Evolutionary conservation across 1,140 invertebrate species (phyloP), one percentile per base, ranked within the genome.

Genomic region (Anadara kagoshimensis): DNA sequence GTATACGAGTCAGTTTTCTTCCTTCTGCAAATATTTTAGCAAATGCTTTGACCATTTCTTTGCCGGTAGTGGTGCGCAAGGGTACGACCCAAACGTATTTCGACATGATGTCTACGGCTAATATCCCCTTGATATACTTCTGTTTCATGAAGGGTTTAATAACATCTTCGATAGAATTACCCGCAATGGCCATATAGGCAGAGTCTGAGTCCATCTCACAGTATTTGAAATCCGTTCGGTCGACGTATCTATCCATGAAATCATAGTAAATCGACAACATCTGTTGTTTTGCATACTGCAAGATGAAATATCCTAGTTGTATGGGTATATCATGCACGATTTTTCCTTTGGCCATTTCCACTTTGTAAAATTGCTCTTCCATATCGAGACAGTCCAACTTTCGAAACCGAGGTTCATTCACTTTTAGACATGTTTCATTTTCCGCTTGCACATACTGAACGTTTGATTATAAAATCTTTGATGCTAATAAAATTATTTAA

Each of bases 191-290:
- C 72, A 82, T 78, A 43, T 81, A 78, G 7, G 78, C 73, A 16
- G 65, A 75, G 49, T 78, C 81, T 18, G 79, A 81, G 43, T 83
- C 79, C 78, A 80, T 80, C 47, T 80, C 63, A 29, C 75, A 81
- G 41, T 78, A 75, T 66, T 80, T 51, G 49, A 78, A 82, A 49
- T 80, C 66, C 12, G 26, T 16, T 44, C 74, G 43, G 16, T 67
- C 65, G 0, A 80, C 59, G 51, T 69, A 81, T 22, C 61, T 51
- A 41, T 81, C 74, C 53, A 82, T 53, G 36, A 80, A 78, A 58
- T 83, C 78, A 49, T 73, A 78, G 47, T 81, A 78, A 58, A 83
- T 80, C 44, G 80, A 29, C 1, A 82, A 59, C 77, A 78, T 76
- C 7, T 73, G 51, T 43, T 78, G n/a, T n/a, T n/a, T 78, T 10